A percentile compares a stretch with the other conserved stretches of the same genome.
Evolutionary conservation across 2,888 invertebrate species (phyloP).

Genomic region (Ormyrus nitidulus): DNA sequence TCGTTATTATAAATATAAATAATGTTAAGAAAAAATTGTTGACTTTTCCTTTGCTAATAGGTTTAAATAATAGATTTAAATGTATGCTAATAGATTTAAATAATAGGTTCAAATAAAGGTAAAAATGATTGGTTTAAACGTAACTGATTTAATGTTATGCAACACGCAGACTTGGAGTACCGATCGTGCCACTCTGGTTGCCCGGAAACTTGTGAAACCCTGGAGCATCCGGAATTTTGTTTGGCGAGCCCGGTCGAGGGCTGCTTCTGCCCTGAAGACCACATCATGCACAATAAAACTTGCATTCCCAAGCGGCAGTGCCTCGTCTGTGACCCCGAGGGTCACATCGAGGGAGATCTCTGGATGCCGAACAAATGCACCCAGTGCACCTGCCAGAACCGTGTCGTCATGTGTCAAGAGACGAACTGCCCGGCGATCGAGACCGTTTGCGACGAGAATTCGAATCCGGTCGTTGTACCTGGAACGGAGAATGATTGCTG

Average conservation of each 20-base stretch:
- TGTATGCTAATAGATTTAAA: no score
- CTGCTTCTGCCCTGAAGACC: conserved; percentile 88
- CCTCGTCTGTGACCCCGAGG: conserved; percentile 85
- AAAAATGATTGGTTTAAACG: no score
- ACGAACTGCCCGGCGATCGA: conserved; percentile 78
- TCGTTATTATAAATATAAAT: no score
- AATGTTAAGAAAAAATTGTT: no score
- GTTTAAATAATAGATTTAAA: no score
- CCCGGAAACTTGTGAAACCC: conserved; percentile 81
- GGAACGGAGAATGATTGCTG: conserved; percentile 82
- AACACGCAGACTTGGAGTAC: conserved; percentile 75
- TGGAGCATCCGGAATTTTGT: conserved; percentile 76
- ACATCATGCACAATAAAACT: conserved; percentile 83
- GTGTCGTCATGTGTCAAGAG: conserved; percentile 80
- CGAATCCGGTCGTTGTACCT: conserved; percentile 77
- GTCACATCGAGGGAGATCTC: conserved; percentile 82
- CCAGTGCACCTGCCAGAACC: conserved; percentile 81
- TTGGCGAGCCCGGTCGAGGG: conserved; percentile 81
- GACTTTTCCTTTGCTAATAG: no score
- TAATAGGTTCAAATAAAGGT: no score
- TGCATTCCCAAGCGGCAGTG: conserved; percentile 84
- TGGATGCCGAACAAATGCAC: conserved; percentile 86
- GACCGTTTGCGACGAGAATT: conserved; percentile 80
- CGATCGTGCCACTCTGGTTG: conserved; percentile 80
- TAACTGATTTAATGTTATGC: no score